Evolutionary conservation across 2,888 invertebrate genomes (phyloP), one percentile per base, ranked within the genome.

Genomic region (Trissonchulus sp.): DNA sequence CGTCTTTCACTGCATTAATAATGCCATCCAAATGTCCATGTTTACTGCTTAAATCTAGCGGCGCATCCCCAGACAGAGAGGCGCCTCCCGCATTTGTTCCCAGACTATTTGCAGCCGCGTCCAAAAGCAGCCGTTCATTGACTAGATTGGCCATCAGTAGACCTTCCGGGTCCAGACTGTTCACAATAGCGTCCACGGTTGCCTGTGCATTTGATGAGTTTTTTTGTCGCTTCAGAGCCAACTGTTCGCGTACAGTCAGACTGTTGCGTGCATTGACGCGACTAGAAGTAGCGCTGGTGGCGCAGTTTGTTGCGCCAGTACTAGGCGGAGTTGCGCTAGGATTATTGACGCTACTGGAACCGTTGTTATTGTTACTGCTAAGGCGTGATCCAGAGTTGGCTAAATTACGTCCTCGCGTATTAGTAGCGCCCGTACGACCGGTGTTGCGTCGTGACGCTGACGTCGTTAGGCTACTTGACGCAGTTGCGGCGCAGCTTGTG

Each of bases 191-290:
- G 8, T 2, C 35, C 31, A 8, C 8, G 8, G 69, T 34, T 15
- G 33, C 31, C 34, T 8, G 8, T 8, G 31, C n/a, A 8, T 34
- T 34, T 18, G 31, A 8, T 8, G 31, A 31, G 8, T 31, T 31
- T 3, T 35, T 8, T 23, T 18, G 33, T 73, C 73, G 60, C 33
- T 37, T 23, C n/a, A 63, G 34, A 31, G 60, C 73, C 73, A 73
- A 62, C 63, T 73, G 73, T 34, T 73, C 62, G 30, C 73, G 28
- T 8, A 73, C 73, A 1, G 73, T 73, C 18, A 33, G 23, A n/a
- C 34, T 15, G 18, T 2, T 15, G 8, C 69, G 69, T 2, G 3
- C 23, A n/a, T 8, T 15, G 18, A 8, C 8, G 8, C 69, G 69
- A 8, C 33, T 8, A 48, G 48, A 48, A 23, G 48, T 15, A 48